Evolutionary conservation across 1,140 invertebrate species (phyloP), one percentile per base, ranked within the genome.

Genomic region (Tyrophagus putrescentiae): DNA sequence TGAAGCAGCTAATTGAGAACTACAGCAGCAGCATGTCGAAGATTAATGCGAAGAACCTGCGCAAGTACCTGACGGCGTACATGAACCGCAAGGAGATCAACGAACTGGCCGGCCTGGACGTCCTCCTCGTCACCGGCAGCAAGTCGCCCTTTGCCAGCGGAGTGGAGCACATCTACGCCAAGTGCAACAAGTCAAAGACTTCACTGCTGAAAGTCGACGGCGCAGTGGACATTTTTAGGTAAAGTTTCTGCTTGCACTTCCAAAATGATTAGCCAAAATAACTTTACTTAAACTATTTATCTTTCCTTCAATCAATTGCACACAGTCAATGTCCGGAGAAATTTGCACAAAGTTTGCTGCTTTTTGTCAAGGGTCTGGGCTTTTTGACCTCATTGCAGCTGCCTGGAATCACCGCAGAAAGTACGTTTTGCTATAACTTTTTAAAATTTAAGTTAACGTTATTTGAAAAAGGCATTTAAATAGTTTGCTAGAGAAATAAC

Each of bases 41-140:
- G 57, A 80, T 91, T 58, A 92, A 92, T 72, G 79, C 83, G 29
- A 82, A 82, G 68, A 92, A 92, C 72, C 77, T 92, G 58, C 82
- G 83, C 67, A 79, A 79, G 67, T 90, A 85, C 69, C 85, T 87
- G 16, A 79, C 84, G 66, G 79, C 84, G 28, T 89, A 87, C 72
- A 80, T 88, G 70, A 85, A 82, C 44, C 56, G 68, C 9, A 68
- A 67, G 32, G 68, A 70, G 45, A 66, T 70, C 53, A 25, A 31
- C 48, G 29, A 50, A 44, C 39, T 65, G 11, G 80, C 81, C 68
- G 80, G 82, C 65, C 77, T 83, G 4, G 84, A 87, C 70, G 80
- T 83, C 36, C 77, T 91, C 60, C 77, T 91, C 60, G 79, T 91
- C 54, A 86, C 85, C 41, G 87, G 87, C 52, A 77, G 81, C 65